Evolutionary conservation across 1,140 invertebrate genomes (phyloP), one percentile per base, ranked within the genome.

Genomic region (Hyles vespertilio): DNA sequence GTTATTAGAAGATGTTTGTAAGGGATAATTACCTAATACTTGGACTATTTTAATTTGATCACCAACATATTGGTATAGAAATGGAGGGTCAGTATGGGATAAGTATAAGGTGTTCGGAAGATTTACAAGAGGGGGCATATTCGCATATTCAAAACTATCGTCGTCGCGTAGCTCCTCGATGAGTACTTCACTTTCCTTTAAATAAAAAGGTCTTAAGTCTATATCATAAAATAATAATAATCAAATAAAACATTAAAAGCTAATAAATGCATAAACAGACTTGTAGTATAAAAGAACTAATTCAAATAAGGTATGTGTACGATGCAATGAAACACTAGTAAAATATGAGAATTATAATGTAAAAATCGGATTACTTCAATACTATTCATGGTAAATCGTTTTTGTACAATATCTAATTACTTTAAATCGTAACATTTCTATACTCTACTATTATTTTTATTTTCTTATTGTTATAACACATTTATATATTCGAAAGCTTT

Each of bases 101-200:
- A 89, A 67, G 65, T 70, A 86, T 51, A 87, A 60, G 45, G 74
- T 75, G 22, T 77, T 75, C 44, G 74, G 69, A 56, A 78, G 59
- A 65, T 81, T 77, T 48, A 87, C 63, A 49, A 89, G 76, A 62
- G 81, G 72, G 63, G 84, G 84, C 79, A 84, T 85, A 79, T 80
- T 81, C 59, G 80, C 61, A 81, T 79, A 84, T 72, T 79, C 80
- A 75, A 81, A 74, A 66, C 50, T 74, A 79, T 88, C 79, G 70
- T 85, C 76, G 73, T 88, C 87, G 53, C 83, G 79, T 71, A 88
- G 76, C 79, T 90, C 88, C 81, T 89, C 89, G 79, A 87, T 86
- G 81, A 85, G 81, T 53, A 89, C 79, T 81, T 89, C 84, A 72
- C 72, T 74, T 74, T 85, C 89, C 89, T 90, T 90, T 85, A 90